These are phyloP conservation scores for Drosophila melanocephala DNA, from an alignment of 2,888 invertebrate species.

Conservation along the genomic window DNA sequence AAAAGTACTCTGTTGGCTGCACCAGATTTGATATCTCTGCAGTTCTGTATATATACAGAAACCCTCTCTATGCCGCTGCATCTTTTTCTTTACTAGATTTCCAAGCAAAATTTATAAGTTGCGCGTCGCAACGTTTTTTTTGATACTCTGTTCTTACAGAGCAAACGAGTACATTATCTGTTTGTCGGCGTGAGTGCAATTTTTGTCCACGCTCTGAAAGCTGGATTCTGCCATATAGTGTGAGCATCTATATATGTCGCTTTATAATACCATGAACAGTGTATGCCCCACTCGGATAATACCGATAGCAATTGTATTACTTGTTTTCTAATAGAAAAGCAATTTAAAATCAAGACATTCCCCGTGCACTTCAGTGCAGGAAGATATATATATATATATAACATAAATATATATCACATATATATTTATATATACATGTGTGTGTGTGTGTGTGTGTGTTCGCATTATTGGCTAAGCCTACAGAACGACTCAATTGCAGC, in stretches of 20 bases:
- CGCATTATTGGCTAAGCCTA: constrained; percentile 11
- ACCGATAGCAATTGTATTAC: background rate
- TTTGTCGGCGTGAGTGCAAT: background rate
- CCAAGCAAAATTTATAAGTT: constrained; percentile 63
- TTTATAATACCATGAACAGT: background rate
- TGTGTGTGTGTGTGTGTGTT: background rate
- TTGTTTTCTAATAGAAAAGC: constrained; percentile 15
- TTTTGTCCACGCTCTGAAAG: background rate
- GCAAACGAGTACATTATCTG: background rate
- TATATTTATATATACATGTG: background rate
- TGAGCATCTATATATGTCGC: background rate
- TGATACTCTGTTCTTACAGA: constrained; percentile 1
- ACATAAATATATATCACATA: background rate
- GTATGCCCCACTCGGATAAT: background rate
- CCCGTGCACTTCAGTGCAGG: background rate
- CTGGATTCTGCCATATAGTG: too few relatives aligned
- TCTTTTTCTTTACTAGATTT: constrained; percentile 53
- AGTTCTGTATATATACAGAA: background rate
- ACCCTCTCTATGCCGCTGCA: constrained; percentile 9
- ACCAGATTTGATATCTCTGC: constrained; percentile 16
- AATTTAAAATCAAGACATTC: constrained; percentile 13
- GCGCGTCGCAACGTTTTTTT: constrained; percentile 51
- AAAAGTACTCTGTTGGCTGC: background rate
- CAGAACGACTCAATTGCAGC: background rate
- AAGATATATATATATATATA: background rate